Conservation (phyloP, 2,113 vertebrate genomes). For the Eulacestoma nigropectus region DNA sequence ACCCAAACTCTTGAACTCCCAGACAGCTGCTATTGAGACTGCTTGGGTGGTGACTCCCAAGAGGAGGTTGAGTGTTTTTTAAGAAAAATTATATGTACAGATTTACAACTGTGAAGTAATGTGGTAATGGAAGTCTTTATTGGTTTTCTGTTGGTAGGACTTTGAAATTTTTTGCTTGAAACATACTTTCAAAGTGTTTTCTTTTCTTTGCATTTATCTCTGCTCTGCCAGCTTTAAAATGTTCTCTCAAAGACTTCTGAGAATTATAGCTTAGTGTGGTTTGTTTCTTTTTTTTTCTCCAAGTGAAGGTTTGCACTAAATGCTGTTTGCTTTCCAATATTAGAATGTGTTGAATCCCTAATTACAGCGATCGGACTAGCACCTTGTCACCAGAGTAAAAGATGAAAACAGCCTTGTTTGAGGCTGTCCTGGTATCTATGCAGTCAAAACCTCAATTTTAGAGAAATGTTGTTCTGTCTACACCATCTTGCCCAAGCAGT, state of each 20-base stretch:
- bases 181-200: neutral
- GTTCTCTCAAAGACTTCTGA: neutral
- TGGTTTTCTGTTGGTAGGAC: neutral
- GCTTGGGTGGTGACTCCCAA: neutral
- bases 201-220: constrained; percentile 14
- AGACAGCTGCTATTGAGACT: neutral
- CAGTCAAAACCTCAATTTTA: neutral
- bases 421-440: neutral
- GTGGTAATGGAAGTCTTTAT: neutral
- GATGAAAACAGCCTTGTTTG: neutral
- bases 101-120: neutral
- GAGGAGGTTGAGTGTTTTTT: neutral
- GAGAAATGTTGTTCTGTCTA: neutral
- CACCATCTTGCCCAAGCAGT: neutral
- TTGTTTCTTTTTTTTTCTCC: neutral
- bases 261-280: neutral
- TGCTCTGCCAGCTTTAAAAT: neutral
- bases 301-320: neutral
- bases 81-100: neutral
- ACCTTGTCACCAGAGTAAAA: neutral
- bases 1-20: neutral
- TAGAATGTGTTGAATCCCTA: neutral
- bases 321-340: neutral
- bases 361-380: neutral
- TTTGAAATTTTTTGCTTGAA: neutral